Base-by-base conservation (phyloP, 2,113 vertebrate genomes). In the Oxygymnocypris stewartii region DNA sequence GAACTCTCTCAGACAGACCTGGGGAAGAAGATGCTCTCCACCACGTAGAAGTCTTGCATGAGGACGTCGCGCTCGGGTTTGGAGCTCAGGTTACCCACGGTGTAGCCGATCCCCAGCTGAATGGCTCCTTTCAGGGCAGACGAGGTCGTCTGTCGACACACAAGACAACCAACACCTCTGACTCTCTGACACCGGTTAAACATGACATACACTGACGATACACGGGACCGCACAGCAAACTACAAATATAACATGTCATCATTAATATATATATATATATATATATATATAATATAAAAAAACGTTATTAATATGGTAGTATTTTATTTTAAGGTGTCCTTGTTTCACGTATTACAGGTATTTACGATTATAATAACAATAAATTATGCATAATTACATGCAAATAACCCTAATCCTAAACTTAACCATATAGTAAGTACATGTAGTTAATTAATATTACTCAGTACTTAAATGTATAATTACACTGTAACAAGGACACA, bases 1-100 rank as follows among this genome's bases (percentile, higher is more conserved):
- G 42, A 44, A 44, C 42, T 44, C 42, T 44, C 42, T 44, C 42
- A 11, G 10, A 85, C 85, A n/a, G 90, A 98, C 98, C 97, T 98
- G 79, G 98, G 98, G 89, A 99, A 99, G 94, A 99, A 99, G 91
- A 99, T 99, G 93, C 98, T 99, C 90, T 99, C 98, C 84, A 99
- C 98, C 78, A 99, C 96, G 0, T 99, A 99, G 92, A 99, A 99
- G 91, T 99, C 98, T 89, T 99, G 98, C 98, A 99, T 99, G 86
- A 99, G 93, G 79, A 99, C 98, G n/a, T 99, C 98, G 1, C 98
- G 95, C 92, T 99, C 98, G 0, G 98, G 97, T 91, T 99, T 99
- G 90, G 98, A 99, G 94, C 97, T 99, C 91, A 99, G 95, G 90
- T 99, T 98, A 84, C 98, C 98, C 1, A 99, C 98, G 0, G 97